Evolutionary conservation across 2,888 invertebrate genomes (phyloP).

Genomic region (Maniola hyperantus): DNA sequence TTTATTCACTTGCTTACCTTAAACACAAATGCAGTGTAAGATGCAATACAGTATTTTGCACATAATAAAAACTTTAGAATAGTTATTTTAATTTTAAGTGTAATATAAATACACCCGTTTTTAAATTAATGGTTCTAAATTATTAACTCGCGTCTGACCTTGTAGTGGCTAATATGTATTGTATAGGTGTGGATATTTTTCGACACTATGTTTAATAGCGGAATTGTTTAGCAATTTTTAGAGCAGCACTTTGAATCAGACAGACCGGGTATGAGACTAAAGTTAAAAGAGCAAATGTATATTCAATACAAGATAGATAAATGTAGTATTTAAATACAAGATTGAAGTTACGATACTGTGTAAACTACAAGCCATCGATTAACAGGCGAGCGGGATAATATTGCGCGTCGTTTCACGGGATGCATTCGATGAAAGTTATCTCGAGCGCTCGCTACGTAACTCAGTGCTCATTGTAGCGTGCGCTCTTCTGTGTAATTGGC

Average conservation of each 20-base stretch:
- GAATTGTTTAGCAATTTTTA: too few species aligned
- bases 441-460: constrained; percentile 17
- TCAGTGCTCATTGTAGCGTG: constrained; percentile 19
- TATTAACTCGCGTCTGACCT: too few species aligned
- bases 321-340: neutral
- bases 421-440: constrained; percentile 47
- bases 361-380: constrained; percentile 11
- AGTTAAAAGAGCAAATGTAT: too few species aligned
- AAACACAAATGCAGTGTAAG: neutral
- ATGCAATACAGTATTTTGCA: neutral
- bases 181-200: too few species aligned
- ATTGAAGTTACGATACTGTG: neutral
- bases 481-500: constrained; percentile 19
- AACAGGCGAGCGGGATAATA: constrained; percentile 32
- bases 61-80: neutral
- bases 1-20: constrained; percentile 8
- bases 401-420: constrained; percentile 37
- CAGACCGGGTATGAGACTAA: too few species aligned
- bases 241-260: too few species aligned
- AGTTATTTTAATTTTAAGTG: too few species aligned
- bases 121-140: too few species aligned
- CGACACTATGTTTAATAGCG: too few species aligned
- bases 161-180: too few species aligned
- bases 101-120: too few species aligned
- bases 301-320: too few species aligned